Evolutionary conservation across 2,797 vertebrate species (phyloP), one percentile per base, ranked within the genome.

Genomic region (Peromyscus melanophrys): DNA sequence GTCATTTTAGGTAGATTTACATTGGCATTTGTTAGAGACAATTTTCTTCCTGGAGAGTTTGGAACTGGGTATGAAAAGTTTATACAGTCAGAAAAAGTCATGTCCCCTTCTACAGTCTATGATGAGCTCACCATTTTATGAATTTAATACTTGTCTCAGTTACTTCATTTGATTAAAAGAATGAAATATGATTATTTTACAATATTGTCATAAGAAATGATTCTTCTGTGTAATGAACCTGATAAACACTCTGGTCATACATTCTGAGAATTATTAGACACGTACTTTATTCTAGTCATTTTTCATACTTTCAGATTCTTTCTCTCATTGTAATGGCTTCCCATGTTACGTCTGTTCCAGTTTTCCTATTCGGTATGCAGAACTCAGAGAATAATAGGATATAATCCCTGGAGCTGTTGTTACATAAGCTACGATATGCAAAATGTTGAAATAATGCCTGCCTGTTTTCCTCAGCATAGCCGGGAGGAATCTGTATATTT

Each of bases 61-160:
- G 7, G 0, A 19, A 37, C 0, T 23, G 46, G 1, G 9, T 69
- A 34, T 0, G 2, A 55, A 29, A 80, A 40, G 0, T 8, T 6
- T 55, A 23, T 78, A 29, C 11, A 27, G 0, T 84, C 43, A 89
- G 25, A 19, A 12, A 49, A 90, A 8, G 57, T 8, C 31, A 71
- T 91, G 23, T 12, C 85, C 31, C 69, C 16, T 73, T 10, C 13
- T 63, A 4, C 25, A 31, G 27, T 84, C 0, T 2, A 1, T 63
- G 59, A 83, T 43, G 59, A 61, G 37, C 37, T 83, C 59, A 63
- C 0, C 4, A 84, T 34, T 76, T 37, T 80, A 80, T 49, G 76
- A 91, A 92, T 52, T 31, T 69, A 0, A 69, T 86, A 14, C 40
- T 69, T n/a, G 4, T 89, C 11, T 89, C 16, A 61, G 29, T 61